phyloP scores from a whole-genome alignment of 2,113 vertebrate species.

The Cricetomys ansorgei region DNA sequence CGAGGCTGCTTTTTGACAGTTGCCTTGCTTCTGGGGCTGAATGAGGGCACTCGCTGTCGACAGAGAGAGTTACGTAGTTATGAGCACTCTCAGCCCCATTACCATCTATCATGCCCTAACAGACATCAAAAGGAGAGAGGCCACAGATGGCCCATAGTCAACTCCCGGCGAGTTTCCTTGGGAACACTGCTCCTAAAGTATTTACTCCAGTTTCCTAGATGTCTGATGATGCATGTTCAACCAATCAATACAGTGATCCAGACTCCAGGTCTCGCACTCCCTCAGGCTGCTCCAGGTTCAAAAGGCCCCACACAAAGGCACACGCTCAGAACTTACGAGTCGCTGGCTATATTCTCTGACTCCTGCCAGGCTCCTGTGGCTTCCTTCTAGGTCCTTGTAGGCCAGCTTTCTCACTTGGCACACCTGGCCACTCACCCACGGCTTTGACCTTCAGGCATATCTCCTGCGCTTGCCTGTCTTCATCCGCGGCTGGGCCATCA shows the following conservation, averaged over 20 bases:
- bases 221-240: neutral
- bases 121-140: neutral
- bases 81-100: neutral
- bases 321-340: rapidly evolving
- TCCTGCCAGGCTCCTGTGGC: neutral
- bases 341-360: rapidly evolving
- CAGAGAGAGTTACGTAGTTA: neutral
- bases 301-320: rapidly evolving
- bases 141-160: neutral
- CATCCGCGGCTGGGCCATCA: neutral
- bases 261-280: neutral
- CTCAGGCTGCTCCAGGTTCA: too few relatives aligned
- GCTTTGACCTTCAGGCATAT: neutral
- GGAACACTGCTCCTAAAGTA: neutral
- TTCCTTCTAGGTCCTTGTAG: neutral
- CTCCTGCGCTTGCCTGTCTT: rapidly evolving
- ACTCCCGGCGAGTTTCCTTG: neutral
- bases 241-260: neutral
- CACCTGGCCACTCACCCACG: neutral
- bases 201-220: neutral
- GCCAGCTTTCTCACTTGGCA: neutral
- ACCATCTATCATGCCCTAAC: neutral
- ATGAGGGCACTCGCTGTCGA: neutral
- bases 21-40: neutral
- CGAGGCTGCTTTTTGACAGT: neutral